Evolutionary conservation across 2,113 vertebrate species (phyloP), one percentile per base, ranked within the genome.

Genomic region (Percina caprodes): DNA sequence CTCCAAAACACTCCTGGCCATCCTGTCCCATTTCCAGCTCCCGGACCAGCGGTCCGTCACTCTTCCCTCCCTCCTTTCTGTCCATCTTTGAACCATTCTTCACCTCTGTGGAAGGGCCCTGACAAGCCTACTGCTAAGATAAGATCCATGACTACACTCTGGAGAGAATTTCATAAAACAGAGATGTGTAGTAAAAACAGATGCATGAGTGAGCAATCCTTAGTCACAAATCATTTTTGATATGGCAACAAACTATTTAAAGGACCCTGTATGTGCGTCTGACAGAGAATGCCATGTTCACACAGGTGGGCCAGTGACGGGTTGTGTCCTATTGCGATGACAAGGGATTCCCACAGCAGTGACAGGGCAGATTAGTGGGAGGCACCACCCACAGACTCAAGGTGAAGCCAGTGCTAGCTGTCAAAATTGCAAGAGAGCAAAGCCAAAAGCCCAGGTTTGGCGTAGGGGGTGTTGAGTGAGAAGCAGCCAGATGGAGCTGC

Each of bases 1-100:
- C 90, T 91, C 87, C 85, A 85, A 92, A 95, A 94, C 80, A 90
- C 88, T 79, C 90, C 84, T 82, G 86, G 82, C 91, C 88, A 87
- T 88, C 88, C 83, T 70, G 71, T 81, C 88, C 83, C 84, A 70
- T 49, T 92, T 88, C 89, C 88, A 84, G 79, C 84, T 70, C 86
- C 16, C 46, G 84, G 81, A 92, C 89, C 88, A 86, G 86, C 69
- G 73, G 84, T 79, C 80, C 90, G 75, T 69, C 52, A 60, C 72
- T 30, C 14, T 75, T 2, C n/a, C 23, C 56, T 8, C 39, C 67
- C 75, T 45, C 54, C 48, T 18, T 30, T 16, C 56, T 6, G 21
- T 55, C 59, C 10, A 67, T 80, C 86, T 90, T 90, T 92, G 84
- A 93, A 87, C 85, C 74, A 85, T 83, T 91, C 89, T 92, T 94